phyloP scores from a whole-genome alignment of 2,797 vertebrate species.

The Gymnopithys bicolor region DNA sequence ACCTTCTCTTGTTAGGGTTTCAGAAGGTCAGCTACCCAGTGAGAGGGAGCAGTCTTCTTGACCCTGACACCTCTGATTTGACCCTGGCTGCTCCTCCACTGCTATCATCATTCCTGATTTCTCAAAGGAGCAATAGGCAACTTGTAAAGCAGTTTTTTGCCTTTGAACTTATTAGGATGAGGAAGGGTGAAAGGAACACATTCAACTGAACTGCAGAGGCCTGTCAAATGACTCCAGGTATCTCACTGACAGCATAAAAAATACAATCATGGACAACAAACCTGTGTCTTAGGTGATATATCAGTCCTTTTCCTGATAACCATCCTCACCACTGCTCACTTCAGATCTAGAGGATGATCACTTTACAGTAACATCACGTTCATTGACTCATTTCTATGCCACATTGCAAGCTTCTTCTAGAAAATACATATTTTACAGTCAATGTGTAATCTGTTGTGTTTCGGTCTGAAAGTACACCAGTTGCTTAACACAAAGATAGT shows the following conservation, averaged over 20 bases:
- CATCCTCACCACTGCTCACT: background rate
- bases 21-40: background rate
- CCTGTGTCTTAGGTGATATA: background rate
- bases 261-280: background rate
- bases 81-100: background rate
- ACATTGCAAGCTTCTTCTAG: background rate
- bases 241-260: background rate
- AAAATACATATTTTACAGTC: rapidly evolving
- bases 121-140: background rate
- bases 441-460: background rate
- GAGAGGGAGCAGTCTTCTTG: background rate
- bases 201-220: background rate
- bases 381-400: background rate
- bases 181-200: background rate
- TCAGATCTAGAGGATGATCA: background rate
- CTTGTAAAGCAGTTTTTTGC: background rate
- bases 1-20: background rate
- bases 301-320: background rate
- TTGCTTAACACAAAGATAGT: background rate
- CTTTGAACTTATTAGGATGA: background rate
- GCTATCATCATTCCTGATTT: background rate
- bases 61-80: background rate
- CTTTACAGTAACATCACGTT: background rate
- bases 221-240: background rate
- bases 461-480: background rate